Base-by-base conservation (phyloP, 2,888 invertebrate species). In the Epinotia demarniana region DNA sequence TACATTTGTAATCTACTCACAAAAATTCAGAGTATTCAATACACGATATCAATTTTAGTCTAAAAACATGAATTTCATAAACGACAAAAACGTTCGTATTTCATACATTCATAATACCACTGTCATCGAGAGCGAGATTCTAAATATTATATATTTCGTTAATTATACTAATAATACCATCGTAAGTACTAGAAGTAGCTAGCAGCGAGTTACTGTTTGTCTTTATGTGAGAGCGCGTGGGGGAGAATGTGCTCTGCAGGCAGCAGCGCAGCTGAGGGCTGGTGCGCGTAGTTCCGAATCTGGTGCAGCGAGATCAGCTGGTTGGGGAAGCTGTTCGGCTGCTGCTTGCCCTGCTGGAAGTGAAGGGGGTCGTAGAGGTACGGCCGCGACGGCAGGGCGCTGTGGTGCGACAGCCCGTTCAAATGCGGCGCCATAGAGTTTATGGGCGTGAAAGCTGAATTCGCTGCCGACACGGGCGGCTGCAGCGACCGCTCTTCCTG, bases 231-330 rank as follows among this genome's bases (percentile, higher is more conserved):
- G 79, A 94, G 86, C 78, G 94, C 89, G 82, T 94, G 94, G 74
- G 94, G 94, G 79, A 96, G 92, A 82, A 96, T 93, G 90, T 96
- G 96, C 83, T 96, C 96, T 75, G 96, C 95, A 78, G 96, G 95
- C 95, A 97, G 95, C 66, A 97, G 92, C 75, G 96, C 95, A 57
- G 96, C 95, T 79, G 97, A 96, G 77, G 98, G 98, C 88, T 98
- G 98, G 89, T 98, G 98, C 79, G 98, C 98, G 92, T 98, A 99
- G 92, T 99, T 99, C 91, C 99, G 96, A 86, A 99, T 99, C 94
- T 99, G 99, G 92, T 99, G 99, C 81, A 99, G 95, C 82, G 98
- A 98, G 91, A 98, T 98, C 92, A 98, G 95, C 92, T 98, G 98
- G 90, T 98, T 98, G 77, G 98, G 98, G 92, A 98, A 98, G 75